These are phyloP conservation scores for Lymantria dispar DNA, from an alignment of 2,888 invertebrate genomes.

Conservation along the genomic window DNA sequence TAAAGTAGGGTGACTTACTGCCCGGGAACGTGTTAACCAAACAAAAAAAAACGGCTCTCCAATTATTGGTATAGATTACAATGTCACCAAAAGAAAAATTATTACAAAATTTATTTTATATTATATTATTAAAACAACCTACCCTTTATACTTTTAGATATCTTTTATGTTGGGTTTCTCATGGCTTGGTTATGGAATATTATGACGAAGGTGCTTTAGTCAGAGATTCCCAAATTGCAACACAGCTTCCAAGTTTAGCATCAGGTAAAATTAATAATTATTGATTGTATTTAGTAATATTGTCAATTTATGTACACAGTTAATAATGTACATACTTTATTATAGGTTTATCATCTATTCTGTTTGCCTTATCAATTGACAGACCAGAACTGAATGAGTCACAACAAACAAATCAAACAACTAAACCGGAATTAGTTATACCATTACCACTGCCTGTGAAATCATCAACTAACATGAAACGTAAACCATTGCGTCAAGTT, in stretches of 20 bases:
- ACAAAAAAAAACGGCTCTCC: too few species aligned
- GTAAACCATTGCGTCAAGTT: slow-evolving; percentile 72
- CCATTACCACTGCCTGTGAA: slow-evolving; percentile 85
- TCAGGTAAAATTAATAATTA: slow-evolving; percentile 82
- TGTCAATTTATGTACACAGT: neutral
- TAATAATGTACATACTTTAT: slow-evolving; percentile 28
- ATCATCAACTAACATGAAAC: slow-evolving; percentile 61
- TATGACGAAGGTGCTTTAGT: slow-evolving; percentile 95
- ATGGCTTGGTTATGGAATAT: slow-evolving; percentile 85
- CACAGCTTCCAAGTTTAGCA: slow-evolving; percentile 92
- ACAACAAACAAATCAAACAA: slow-evolving; percentile 70
- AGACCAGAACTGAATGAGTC: slow-evolving; percentile 89
- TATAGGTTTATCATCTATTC: slow-evolving; percentile 91
- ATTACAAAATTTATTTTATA: too few species aligned
- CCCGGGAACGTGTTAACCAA: too few species aligned
- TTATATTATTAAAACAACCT: neutral
- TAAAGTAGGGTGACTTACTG: too few species aligned
- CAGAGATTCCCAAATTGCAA: slow-evolving; percentile 89
- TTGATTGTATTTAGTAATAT: neutral
- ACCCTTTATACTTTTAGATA: slow-evolving; percentile 74
- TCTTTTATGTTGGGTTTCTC: slow-evolving; percentile 88
- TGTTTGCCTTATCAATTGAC: slow-evolving; percentile 96
- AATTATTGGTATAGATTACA: too few species aligned
- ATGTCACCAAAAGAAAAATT: too few species aligned
- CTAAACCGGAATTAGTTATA: slow-evolving; percentile 86